Base-by-base conservation (phyloP, 2,888 invertebrate species). In the Pecten maximus region DNA sequence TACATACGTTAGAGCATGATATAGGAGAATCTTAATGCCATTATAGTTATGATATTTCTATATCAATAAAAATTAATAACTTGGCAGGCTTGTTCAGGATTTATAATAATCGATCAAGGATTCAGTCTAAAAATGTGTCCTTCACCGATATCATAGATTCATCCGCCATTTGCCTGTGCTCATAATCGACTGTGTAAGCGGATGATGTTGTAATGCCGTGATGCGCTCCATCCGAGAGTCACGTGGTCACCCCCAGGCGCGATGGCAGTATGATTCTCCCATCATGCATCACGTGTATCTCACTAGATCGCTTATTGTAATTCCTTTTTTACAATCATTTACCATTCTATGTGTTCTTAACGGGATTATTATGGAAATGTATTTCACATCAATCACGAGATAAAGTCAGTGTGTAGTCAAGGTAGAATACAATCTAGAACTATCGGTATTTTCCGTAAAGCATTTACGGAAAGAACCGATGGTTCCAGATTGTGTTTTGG, bases 161-260 rank as follows among this genome's bases (percentile, higher is more conserved):
- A 44, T 44, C 44, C 44, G 50, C 19, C 50, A 60, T 23, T 60
- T 23, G 60, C n/a, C 60, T 60, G 60, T 60, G 23, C 60, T 23
- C 60, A 60, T 60, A 60, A n/a, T 60, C 23, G n/a, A 16, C 60
- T 60, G 60, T 6, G 60, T 60, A 60, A 60, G 60, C 60, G 60
- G 60, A 60, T 60, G 23, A 60, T 60, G 60, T 60, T 60, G n/a
- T 23, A 23, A 60, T 60, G 60, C 60, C 60, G 60, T 60, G 60
- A 60, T 60, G 60, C 60, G 23, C 60, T 60, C n/a, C 60, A 23
- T 2, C 60, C 8, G 60, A 23, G 60, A 60, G 23, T n/a, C 60
- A 60, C 60, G 60, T 60, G 60, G 23, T n/a, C 60, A 60, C 60
- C 60, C 1, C 23, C 4, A 23, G 23, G n/a, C 60, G 23, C 60